Conservation (phyloP, 2,888 invertebrate genomes). For the Hipparchia sbordonii region DNA sequence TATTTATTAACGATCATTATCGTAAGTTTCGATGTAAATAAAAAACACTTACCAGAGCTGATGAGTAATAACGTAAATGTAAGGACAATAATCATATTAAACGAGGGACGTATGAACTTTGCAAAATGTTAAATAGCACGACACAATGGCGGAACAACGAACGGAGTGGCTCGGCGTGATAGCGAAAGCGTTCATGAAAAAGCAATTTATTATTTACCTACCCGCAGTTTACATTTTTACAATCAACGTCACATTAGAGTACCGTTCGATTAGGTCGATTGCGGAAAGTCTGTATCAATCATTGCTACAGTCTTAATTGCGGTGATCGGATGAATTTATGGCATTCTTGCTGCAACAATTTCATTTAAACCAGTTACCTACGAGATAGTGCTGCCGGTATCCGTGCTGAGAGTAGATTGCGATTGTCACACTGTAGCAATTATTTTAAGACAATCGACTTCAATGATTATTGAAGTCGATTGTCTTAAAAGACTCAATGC, state of each 20-base stretch:
- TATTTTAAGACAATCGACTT: too few species aligned
- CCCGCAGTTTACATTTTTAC: constrained; percentile 2
- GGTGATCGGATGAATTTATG: too few species aligned
- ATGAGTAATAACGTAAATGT: constrained; percentile 46
- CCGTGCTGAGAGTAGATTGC: too few species aligned
- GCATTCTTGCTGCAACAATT: too few species aligned
- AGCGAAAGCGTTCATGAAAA: not conserved
- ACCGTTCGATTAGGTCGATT: too few species aligned
- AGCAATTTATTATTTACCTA: constrained; percentile 1
- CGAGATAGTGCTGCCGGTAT: too few species aligned
- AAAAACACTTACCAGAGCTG: constrained; percentile 47
- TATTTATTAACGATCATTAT: constrained; percentile 14
- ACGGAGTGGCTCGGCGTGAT: not conserved
- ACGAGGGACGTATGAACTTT: constrained; percentile 11
- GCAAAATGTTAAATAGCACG: constrained; percentile 8
- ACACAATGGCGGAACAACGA: constrained; percentile 13
- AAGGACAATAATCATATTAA: constrained; percentile 44
- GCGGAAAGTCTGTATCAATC: too few species aligned
- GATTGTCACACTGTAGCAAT: too few species aligned
- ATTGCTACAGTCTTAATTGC: too few species aligned
- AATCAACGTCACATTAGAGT: not conserved
- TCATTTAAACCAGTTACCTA: too few species aligned
- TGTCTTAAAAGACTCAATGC: too few species aligned
- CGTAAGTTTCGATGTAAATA: constrained; percentile 2
- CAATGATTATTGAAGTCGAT: too few species aligned